Base-by-base conservation (phyloP, 2,113 vertebrate species). In the Sardina pilchardus region DNA sequence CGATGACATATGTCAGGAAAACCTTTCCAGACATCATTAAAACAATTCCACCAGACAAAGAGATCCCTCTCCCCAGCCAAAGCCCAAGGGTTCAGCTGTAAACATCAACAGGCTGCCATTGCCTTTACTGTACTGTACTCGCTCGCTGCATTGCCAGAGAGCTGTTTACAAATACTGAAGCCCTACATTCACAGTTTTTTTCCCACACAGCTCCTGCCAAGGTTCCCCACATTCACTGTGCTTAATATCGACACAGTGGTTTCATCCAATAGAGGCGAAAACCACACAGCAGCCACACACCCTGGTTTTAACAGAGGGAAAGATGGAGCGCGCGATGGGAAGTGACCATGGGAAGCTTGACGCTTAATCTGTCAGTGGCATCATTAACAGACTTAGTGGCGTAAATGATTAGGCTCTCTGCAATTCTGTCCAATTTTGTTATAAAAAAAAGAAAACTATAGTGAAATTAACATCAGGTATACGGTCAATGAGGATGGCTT, bases 221-320 rank as follows among this genome's bases (percentile, higher is more conserved):
- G 83, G 84, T 53, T 88, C 85, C 85, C 87, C 87, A 87, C 89
- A 90, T 87, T 88, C 83, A 88, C 85, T 83, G 85, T 63, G 83
- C 85, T 87, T 90, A 90, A 90, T 90, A 90, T 89, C 89, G 87
- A 86, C 89, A 89, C 88, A 78, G 87, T 59, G 89, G 89, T 89
- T 89, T 89, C 30, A 88, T 88, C 75, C 83, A 83, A 89, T 89
- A 86, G 56, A 83, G 88, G 83, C 16, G 39, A 83, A 86, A 88
- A 85, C 89, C 89, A 71, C 89, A 75, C 56, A 44, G 83, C 59
- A 80, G 87, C 87, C 89, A 88, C 87, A 88, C 81, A 87, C 81
- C 86, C 84, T n/a, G 71, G 84, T 71, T 85, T 87, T 83, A 88
- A 84, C 19, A 86, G 53, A 85, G 42, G 24, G 83, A 84, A 87